Evolutionary conservation across 2,113 vertebrate genomes (phyloP), one percentile per base, ranked within the genome.

Genomic region (Rhinoptilus africanus): DNA sequence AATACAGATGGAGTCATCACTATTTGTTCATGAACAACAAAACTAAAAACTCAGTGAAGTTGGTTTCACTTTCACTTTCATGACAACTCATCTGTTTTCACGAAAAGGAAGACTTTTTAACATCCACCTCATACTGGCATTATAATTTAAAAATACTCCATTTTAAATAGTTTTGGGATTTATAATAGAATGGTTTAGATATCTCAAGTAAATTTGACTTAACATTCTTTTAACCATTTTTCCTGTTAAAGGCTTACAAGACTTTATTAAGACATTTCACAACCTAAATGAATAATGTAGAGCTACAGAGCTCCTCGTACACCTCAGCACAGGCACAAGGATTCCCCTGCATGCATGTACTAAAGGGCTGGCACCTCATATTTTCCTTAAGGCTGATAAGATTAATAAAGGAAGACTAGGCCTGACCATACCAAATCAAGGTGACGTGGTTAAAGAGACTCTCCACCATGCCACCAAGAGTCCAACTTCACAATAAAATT

Each of bases 211-310:
- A 34, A 23, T 69, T 66, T 73, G 26, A 83, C 14, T 35, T 35
- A 62, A 30, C 24, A 73, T 28, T 66, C 17, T 79, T 88, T 62
- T 14, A 79, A 51, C 6, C 20, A 20, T 27, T 85, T 48, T 50
- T 84, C 64, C 63, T 41, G 17, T 22, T 50, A 68, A 57, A 91
- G 27, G 62, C 16, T 45, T 75, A 34, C 21, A 78, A 81, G 28
- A 48, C n/a, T 10, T 57, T 34, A 48, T 12, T 54, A 72, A 62
- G 5, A 71, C 10, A 24, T 51, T 75, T 68, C 10, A 79, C 35
- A 77, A 63, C 0, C 7, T 47, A 15, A 63, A 54, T 2, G 1
- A 71, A 69, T 2, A 3, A 14, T 0, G 7, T 20, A 35, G 59
- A 68, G 20, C 66, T 57, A 56, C 34, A 73, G 37, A 93, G 54